Base-by-base conservation (phyloP, 2,113 vertebrate species). In the Mugil cephalus region DNA sequence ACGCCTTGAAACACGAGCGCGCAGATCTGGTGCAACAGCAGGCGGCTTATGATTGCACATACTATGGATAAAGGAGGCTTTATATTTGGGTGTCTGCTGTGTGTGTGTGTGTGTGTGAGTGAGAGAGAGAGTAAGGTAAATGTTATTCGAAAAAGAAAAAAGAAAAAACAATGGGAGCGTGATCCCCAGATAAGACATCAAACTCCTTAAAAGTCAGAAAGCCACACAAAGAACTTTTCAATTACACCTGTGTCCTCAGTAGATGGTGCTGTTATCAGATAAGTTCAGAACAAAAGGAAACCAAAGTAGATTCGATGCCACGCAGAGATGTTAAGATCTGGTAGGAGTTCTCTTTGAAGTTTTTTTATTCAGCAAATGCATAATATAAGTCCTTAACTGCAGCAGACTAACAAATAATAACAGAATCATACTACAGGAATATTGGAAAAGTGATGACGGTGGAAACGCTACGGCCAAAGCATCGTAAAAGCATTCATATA, bases 321-420 rank as follows among this genome's bases (percentile, higher is more conserved):
- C 34, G 35, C 2, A 6, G 8, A 11, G 47, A 54, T 1, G 15
- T 36, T 56, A 30, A 30, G 24, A 30, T 30, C 24, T 5, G 24
- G 43, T 2, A 72, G 15, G 38, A 55, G 46, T 61, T 68, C 43
- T 61, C 2, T 45, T 72, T 71, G 1, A 48, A 50, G 0, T 38
- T 54, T 72, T 56, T 83, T 82, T 60, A 87, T 87, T 88, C 52
- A 79, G 73, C 7, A 56, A 56, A 65, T 79, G 53, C 55, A 79
- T 79, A 79, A 17, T n/a, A n/a, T n/a, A 21, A 47, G 43, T 45
- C 24, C 2, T 59, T 9, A 35, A 42, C 12, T 17, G 35, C 60
- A 68, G 58, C 52, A 46, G 30, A 35, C 53, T 18, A 39, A 59
- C 53, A 78, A 67, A 76, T 21, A n/a, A 51, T 7, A 63, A 63